Evolutionary conservation across 2,797 vertebrate genomes (phyloP), one percentile per base, ranked within the genome.

Genomic region (Enteromius afrohamiltoni): DNA sequence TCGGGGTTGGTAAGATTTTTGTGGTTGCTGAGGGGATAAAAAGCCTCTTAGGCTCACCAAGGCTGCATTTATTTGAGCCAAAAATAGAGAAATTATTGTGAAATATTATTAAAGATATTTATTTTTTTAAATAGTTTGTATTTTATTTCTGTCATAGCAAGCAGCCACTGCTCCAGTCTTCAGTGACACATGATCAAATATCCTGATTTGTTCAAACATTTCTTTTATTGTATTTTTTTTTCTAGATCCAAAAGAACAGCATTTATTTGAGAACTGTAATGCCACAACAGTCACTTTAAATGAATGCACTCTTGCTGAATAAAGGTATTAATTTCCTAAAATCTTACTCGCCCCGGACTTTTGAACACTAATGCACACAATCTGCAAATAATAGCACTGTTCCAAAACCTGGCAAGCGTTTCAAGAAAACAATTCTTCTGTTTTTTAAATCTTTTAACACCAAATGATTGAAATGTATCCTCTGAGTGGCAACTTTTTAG

Each of bases 121-220:
- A 5, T 67, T 17, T 37, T 2, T 58, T 23, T n/a, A 58, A n/a
- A n/a, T 55, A 13, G 13, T 60, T 5, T 13, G 1, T 60, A 23
- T 23, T 58, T 23, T n/a, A 13, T 68, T 68, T 17, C 4, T n/a
- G 11, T 68, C 11, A 68, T 42, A 23, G 37, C 37, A 68, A 14
- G 37, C 10, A 14, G 65, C 17, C 64, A 40, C 23, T 45, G 8
- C 40, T 16, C 11, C n/a, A 23, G 67, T 69, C 67, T 45, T 69
- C 68, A 69, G 67, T 13, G 34, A 23, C 67, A 23, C 67, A 45
- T 45, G 68, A 70, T 26, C 68, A 23, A n/a, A 68, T 40, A 40
- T 68, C 34, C 34, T 6, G 3, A 69, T 45, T 45, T 45, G 26
- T 7, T 62, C 2, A 29, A 62, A 14, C n/a, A 23, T 29, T 29